These are phyloP conservation scores for Lepus americanus DNA, from an alignment of 2,113 vertebrate species.

Conservation along the genomic window DNA sequence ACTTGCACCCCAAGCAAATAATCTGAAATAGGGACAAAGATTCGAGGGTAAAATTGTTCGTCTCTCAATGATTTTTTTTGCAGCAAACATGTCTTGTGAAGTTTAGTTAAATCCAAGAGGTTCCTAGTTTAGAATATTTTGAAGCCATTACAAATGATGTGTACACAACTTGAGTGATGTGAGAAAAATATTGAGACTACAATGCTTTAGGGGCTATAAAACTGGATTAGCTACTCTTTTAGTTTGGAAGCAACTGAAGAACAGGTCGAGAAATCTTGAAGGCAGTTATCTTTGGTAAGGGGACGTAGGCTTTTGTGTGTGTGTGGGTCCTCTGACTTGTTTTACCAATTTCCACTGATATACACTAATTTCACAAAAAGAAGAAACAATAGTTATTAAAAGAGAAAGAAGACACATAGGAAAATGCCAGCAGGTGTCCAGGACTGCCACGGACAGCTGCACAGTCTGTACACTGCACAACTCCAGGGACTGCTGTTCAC, in stretches of 20 bases:
- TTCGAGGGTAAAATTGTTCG: conserved; percentile 33
- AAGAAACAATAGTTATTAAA: neutral
- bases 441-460: neutral
- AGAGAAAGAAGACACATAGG: neutral
- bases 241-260: neutral
- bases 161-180: neutral
- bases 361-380: neutral
- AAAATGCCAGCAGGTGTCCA: neutral
- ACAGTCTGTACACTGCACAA: neutral
- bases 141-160: neutral
- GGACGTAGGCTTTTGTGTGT: neutral
- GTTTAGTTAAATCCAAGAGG: neutral
- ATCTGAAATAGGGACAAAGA: conserved; percentile 48
- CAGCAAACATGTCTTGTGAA: conserved; percentile 24
- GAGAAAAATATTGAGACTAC: conserved; percentile 15
- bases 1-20: conserved; percentile 22
- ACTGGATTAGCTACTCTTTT: neutral
- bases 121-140: neutral
- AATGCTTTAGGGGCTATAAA: neutral
- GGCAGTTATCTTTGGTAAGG: neutral
- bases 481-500: neutral
- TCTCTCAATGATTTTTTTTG: neutral
- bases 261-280: neutral
- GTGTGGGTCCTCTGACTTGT: neutral
- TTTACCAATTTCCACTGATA: neutral